Percentiles rank a stretch among this genome's conserved stretches.
Conservation (phyloP, 2,797 vertebrate genomes). For the Zalophus californianus region DNA sequence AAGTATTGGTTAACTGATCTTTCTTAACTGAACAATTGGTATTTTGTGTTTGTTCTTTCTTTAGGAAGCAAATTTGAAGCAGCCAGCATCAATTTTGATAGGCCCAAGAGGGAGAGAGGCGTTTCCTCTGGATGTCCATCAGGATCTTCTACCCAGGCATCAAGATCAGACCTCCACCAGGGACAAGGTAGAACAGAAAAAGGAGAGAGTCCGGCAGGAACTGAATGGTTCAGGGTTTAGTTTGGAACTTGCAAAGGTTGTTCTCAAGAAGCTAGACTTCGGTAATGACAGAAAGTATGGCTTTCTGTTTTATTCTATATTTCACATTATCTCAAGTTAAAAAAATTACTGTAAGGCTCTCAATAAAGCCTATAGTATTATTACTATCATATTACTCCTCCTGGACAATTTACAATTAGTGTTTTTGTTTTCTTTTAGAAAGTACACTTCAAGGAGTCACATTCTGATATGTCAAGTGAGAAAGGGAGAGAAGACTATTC, state of each 20-base stretch:
- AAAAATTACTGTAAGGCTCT: not conserved
- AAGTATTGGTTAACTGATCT: not conserved
- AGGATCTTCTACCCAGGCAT: not conserved
- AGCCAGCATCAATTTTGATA: constrained; percentile 12
- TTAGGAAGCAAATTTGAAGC: constrained; percentile 56
- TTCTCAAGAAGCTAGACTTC: not conserved
- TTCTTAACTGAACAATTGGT: constrained; percentile 53
- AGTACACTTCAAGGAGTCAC: constrained; percentile 57
- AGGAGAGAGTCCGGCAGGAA: not conserved
- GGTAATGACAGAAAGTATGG: constrained; percentile 1
- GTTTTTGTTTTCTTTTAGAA: constrained; percentile 84
- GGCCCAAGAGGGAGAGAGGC: not conserved
- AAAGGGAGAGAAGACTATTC: constrained; percentile 79
- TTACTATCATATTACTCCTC: not conserved
- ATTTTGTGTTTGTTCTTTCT: constrained; percentile 60
- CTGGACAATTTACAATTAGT: not conserved
- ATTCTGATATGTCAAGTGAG: constrained; percentile 14
- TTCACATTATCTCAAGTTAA: constrained; percentile 19
- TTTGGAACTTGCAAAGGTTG: constrained; percentile 40
- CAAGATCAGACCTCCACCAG: not conserved
- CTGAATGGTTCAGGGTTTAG: not conserved
- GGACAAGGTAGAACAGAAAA: constrained; percentile 20
- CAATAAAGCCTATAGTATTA: constrained; percentile 15
- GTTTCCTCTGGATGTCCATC: not conserved
- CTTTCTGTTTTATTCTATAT: constrained; percentile 50